phyloP scores from a whole-genome alignment of 2,888 invertebrate species.

The Andrena haemorrhoa region DNA sequence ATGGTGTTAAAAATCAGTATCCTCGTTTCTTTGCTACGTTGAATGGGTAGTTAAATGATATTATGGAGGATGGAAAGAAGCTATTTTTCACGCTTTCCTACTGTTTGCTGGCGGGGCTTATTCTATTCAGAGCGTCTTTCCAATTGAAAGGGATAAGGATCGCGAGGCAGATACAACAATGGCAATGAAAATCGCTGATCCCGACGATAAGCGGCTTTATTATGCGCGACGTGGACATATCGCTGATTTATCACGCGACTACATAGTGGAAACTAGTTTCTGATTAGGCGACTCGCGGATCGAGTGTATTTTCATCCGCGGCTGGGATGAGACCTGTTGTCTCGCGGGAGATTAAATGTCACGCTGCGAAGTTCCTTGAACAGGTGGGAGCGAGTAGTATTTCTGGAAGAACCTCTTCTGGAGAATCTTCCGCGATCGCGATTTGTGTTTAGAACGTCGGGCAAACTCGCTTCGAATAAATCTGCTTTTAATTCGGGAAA shows the following conservation, averaged over 20 bases:
- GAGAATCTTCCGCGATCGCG: too few species aligned
- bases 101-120: background rate
- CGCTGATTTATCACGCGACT: constrained; percentile 34
- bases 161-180: constrained; percentile 6
- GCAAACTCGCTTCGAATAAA: background rate
- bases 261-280: constrained; percentile 37
- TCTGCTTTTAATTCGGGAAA: background rate
- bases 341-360: constrained; percentile 7
- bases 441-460: too few species aligned
- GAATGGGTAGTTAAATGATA: constrained; percentile 1
- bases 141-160: background rate
- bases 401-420: too few species aligned
- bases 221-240: constrained; percentile 12
- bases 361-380: background rate
- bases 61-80: background rate
- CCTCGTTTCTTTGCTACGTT: background rate
- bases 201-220: constrained; percentile 26
- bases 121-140: constrained; percentile 4
- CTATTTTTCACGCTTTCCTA: background rate
- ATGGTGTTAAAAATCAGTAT: background rate
- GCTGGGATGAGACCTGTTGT: constrained; percentile 15
- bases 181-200: constrained; percentile 36
- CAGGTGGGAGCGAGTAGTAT: background rate
- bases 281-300: constrained; percentile 14
- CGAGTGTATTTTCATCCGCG: constrained; percentile 21